Evolutionary conservation across 2,113 vertebrate genomes (phyloP).

Genomic region (Turnix velox): DNA sequence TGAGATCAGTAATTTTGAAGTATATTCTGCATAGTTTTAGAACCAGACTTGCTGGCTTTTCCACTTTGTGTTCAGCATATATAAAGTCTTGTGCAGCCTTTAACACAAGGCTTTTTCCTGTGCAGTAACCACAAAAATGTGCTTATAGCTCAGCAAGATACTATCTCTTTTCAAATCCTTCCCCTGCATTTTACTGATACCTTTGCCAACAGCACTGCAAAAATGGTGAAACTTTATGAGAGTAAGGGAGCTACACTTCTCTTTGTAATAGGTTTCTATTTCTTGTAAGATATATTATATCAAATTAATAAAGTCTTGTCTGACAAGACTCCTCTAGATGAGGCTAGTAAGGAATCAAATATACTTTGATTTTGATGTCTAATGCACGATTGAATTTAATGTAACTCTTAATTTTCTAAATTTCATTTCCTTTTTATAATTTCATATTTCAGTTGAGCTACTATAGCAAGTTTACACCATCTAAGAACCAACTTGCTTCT

Average conservation of each 20-base stretch:
- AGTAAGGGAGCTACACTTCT: neutral
- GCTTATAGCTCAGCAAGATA: neutral
- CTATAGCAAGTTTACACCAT: neutral
- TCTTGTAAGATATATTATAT: neutral
- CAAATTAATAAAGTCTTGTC: neutral
- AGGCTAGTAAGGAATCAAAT: neutral
- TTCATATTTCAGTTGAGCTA: neutral
- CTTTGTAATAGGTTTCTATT: neutral
- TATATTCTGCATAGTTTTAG: neutral
- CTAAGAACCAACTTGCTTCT: neutral
- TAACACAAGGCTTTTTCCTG: neutral
- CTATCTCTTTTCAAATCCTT: neutral
- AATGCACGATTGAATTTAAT: neutral
- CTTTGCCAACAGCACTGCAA: neutral
- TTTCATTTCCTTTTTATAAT: neutral
- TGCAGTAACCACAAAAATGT: neutral
- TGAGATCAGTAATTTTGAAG: neutral
- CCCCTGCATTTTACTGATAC: neutral
- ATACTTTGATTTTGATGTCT: neutral
- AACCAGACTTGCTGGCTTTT: neutral
- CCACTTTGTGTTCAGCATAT: neutral
- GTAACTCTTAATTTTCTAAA: neutral
- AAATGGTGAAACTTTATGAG: neutral
- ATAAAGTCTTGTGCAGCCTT: neutral
- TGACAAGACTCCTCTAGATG: neutral